Evolutionary conservation across 2,113 vertebrate genomes (phyloP).

Genomic region (Xiphias gladius): DNA sequence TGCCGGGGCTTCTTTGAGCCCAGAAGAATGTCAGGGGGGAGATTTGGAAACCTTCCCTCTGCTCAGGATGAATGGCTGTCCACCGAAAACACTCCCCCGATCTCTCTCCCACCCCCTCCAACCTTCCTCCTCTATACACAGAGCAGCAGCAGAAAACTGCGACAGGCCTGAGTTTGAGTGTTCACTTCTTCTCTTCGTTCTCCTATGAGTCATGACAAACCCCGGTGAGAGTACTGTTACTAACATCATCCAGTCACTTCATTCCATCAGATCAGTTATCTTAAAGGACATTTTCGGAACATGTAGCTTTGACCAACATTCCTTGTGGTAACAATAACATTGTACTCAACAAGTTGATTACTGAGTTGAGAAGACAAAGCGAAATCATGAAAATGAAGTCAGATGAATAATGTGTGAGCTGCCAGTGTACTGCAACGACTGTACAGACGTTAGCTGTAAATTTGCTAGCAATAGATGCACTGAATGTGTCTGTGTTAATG

Average conservation of each 20-base stretch:
- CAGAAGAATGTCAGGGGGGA: constrained; percentile 83
- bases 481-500: background rate
- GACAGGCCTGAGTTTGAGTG: constrained; percentile 13
- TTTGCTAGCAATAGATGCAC: background rate
- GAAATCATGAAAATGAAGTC: background rate
- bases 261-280: background rate
- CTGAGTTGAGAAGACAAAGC: background rate
- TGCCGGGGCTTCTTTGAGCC: constrained; percentile 79
- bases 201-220: constrained; percentile 8
- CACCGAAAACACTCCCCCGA: constrained; percentile 46
- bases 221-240: background rate
- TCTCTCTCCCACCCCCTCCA: constrained; percentile 40
- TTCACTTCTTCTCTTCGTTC: constrained; percentile 21
- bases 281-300: background rate
- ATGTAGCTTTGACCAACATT: background rate
- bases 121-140: constrained; percentile 34
- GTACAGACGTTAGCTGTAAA: background rate
- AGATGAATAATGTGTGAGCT: background rate
- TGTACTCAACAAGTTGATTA: background rate
- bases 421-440: background rate
- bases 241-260: background rate
- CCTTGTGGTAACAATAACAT: background rate
- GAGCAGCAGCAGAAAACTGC: constrained; percentile 43
- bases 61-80: constrained; percentile 80
- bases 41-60: constrained; percentile 78